Evolutionary conservation across 2,797 vertebrate genomes (phyloP).

Genomic region (Anguilla marmorata): DNA sequence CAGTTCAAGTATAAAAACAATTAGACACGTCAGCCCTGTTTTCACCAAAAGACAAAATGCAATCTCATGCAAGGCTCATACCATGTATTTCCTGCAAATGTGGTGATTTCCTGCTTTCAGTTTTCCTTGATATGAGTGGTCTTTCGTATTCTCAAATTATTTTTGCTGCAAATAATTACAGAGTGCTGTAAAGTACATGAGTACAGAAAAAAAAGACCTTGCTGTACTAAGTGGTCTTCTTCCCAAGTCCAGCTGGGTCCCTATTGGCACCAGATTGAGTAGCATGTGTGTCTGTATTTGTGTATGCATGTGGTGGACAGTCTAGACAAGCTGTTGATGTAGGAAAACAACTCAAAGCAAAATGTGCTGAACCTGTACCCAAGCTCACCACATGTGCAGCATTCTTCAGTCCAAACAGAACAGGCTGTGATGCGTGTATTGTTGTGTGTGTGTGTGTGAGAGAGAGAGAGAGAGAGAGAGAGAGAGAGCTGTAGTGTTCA

Average conservation of each 20-base stretch:
- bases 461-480: not conserved
- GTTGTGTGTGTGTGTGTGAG: not conserved
- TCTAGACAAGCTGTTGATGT: not conserved
- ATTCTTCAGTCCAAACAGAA: not conserved
- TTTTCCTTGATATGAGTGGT: not conserved
- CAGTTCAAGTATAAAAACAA: not conserved
- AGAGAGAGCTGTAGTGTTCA: not conserved
- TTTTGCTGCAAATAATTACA: not conserved
- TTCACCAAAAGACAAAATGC: not conserved
- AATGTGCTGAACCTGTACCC: not conserved
- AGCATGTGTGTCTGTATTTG: not conserved
- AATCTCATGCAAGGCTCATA: not conserved
- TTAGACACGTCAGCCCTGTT: not conserved
- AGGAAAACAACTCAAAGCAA: not conserved
- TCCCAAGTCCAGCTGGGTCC: not conserved
- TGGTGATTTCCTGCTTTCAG: not conserved
- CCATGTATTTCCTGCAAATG: not conserved
- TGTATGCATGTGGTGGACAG: not conserved
- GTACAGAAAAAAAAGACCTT: not conserved
- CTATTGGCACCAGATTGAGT: not conserved
- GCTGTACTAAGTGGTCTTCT: not conserved
- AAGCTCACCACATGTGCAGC: constrained; percentile 7
- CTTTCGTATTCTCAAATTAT: not conserved
- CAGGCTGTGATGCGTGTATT: not conserved
- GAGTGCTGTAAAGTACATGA: not conserved